Percentiles rank a stretch among this genome's conserved stretches.
Evolutionary conservation across 2,113 vertebrate genomes (phyloP).

Genomic region (Archocentrus centrarchus): DNA sequence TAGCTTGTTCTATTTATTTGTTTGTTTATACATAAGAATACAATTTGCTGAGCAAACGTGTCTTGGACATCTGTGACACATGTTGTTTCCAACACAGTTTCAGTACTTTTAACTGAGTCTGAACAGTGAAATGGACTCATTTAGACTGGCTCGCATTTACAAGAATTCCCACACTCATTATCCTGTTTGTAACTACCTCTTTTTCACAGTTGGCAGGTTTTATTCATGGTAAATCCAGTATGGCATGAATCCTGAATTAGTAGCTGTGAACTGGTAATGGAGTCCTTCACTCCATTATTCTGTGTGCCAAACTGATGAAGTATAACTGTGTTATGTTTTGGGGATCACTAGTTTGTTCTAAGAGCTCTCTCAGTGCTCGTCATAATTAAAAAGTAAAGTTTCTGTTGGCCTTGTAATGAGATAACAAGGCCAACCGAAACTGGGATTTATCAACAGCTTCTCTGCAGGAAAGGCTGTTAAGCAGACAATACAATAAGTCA

Average conservation of each 20-base stretch:
- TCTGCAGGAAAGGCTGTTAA: neutral
- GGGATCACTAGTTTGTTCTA: neutral
- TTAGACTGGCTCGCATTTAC: neutral
- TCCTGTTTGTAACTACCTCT: constrained; percentile 9
- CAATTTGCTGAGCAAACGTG: neutral
- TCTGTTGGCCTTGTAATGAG: neutral
- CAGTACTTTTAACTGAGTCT: neutral
- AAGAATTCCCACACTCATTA: constrained; percentile 3
- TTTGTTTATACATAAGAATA: no score
- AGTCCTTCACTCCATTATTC: constrained; percentile 7
- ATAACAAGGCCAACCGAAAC: neutral
- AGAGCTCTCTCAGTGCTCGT: neutral
- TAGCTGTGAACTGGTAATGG: constrained; percentile 3
- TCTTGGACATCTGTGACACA: neutral
- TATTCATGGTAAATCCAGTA: constrained; percentile 5
- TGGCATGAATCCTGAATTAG: constrained; percentile 2
- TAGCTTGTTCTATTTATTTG: neutral
- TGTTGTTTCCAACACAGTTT: neutral
- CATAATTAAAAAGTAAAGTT: constrained; percentile 8
- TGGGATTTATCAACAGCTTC: neutral
- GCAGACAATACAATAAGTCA: neutral
- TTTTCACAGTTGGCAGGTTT: constrained; percentile 13
- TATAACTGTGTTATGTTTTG: neutral
- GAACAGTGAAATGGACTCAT: neutral
- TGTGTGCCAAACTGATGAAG: neutral